phyloP scores from a whole-genome alignment of 1,140 invertebrate species.

The Polypedilum pembai region DNA sequence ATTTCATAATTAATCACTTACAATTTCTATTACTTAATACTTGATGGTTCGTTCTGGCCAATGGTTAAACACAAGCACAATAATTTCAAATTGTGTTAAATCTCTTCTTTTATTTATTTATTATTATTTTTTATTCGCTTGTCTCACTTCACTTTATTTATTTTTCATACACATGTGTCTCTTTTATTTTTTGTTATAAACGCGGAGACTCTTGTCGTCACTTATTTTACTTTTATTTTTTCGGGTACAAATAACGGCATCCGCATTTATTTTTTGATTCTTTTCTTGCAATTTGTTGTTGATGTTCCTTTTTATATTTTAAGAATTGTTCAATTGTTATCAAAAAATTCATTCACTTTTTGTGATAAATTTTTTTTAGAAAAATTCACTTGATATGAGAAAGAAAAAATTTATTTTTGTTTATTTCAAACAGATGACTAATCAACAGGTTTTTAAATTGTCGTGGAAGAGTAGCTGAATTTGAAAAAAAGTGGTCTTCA shows the following conservation, averaged over 20 bases:
- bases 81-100: no score
- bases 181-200: background rate
- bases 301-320: background rate
- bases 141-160: slow-evolving; percentile 10
- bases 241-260: slow-evolving; percentile 22
- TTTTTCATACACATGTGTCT: background rate
- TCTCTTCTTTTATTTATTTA: background rate
- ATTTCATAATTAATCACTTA: no score
- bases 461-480: background rate
- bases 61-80: background rate
- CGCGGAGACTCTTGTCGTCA: background rate
- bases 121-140: background rate
- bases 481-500: background rate
- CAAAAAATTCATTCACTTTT: background rate
- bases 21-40: no score
- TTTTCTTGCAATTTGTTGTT: background rate
- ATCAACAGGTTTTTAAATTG: slow-evolving; percentile 1
- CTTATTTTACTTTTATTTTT: background rate
- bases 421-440: slow-evolving; percentile 1
- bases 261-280: background rate
- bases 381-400: background rate
- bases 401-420: background rate
- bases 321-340: background rate
- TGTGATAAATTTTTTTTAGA: no score
- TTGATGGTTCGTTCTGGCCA: background rate